phyloP scores from a whole-genome alignment of 2,888 invertebrate species.

The Conus canariensis region DNA sequence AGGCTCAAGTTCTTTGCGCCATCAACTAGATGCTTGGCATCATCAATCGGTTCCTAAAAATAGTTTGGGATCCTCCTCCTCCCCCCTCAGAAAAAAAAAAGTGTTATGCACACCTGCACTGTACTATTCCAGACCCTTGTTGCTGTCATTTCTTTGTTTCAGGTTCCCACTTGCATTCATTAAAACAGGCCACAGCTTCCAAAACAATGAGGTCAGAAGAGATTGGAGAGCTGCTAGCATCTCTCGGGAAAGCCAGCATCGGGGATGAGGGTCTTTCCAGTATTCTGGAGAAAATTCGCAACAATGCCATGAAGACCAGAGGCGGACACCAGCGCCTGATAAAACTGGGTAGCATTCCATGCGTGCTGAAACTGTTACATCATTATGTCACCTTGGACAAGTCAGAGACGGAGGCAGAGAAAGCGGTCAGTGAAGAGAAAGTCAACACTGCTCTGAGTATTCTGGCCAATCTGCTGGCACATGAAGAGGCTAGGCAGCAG shows the following conservation, averaged over 20 bases:
- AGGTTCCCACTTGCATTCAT: too few relatives aligned
- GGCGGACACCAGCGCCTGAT: constrained; percentile 28
- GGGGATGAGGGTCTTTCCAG: background rate
- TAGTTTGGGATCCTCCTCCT: too few relatives aligned
- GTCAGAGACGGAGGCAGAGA: background rate
- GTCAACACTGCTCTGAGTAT: constrained; percentile 87
- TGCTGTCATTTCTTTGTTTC: too few relatives aligned
- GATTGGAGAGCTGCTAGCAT: background rate
- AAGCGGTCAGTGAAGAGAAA: background rate
- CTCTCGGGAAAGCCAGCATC: constrained; percentile 15
- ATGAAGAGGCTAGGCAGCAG: constrained; percentile 84
- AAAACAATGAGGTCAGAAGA: constrained; percentile 32
- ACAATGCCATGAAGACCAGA: constrained; percentile 36
- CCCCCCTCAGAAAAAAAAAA: too few relatives aligned
- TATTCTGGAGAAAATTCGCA: constrained; percentile 27
- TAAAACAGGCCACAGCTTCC: too few relatives aligned
- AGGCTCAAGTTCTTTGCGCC: too few relatives aligned
- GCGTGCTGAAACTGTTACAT: constrained; percentile 29
- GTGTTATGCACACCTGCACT: too few relatives aligned
- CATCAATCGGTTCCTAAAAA: too few relatives aligned
- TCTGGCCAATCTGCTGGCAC: constrained; percentile 89
- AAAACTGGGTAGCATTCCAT: constrained; percentile 23
- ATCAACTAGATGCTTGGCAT: too few relatives aligned
- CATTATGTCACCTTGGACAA: constrained; percentile 2
- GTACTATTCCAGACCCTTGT: too few relatives aligned